phyloP scores from a whole-genome alignment of 2,797 vertebrate species.

The Hydrolagus colliei region DNA sequence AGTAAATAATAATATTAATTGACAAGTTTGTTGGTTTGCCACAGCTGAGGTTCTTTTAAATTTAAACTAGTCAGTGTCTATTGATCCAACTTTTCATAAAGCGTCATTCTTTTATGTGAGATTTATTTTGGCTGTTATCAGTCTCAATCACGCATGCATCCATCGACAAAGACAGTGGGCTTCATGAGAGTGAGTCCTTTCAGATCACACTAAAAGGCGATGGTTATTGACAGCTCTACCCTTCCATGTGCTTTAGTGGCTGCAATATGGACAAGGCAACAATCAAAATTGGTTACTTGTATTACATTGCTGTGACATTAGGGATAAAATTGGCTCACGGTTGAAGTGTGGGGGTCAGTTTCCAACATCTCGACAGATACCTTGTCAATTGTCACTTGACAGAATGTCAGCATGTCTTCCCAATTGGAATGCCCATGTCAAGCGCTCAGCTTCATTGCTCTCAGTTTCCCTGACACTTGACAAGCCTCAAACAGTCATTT shows the following conservation, averaged over 20 bases:
- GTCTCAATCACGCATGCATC: slow-evolving; percentile 16
- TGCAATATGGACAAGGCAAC: slow-evolving; percentile 19
- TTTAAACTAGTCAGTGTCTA: slow-evolving; percentile 13
- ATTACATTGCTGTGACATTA: slow-evolving; percentile 15
- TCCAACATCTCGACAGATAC: neutral
- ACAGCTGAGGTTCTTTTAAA: slow-evolving; percentile 5
- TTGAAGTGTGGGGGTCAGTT: neutral
- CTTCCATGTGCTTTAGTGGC: slow-evolving; percentile 1
- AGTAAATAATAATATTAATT: slow-evolving; percentile 29
- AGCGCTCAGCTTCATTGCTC: neutral
- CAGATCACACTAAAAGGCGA: neutral
- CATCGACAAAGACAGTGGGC: neutral
- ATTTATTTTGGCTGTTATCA: slow-evolving; percentile 27
- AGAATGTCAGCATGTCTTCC: neutral
- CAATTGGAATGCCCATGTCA: no score
- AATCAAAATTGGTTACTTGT: slow-evolving; percentile 16
- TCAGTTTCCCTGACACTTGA: slow-evolving; percentile 3
- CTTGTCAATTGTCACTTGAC: neutral
- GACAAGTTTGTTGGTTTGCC: slow-evolving; percentile 18
- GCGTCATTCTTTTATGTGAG: slow-evolving; percentile 9
- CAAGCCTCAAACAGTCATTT: neutral
- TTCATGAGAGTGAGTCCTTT: slow-evolving; percentile 11
- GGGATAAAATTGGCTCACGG: neutral
- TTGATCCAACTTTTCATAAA: slow-evolving; percentile 6
- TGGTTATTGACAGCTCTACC: slow-evolving; percentile 8